Conservation (phyloP, 2,888 invertebrate species). For the Acanthosepion lycidas region DNA sequence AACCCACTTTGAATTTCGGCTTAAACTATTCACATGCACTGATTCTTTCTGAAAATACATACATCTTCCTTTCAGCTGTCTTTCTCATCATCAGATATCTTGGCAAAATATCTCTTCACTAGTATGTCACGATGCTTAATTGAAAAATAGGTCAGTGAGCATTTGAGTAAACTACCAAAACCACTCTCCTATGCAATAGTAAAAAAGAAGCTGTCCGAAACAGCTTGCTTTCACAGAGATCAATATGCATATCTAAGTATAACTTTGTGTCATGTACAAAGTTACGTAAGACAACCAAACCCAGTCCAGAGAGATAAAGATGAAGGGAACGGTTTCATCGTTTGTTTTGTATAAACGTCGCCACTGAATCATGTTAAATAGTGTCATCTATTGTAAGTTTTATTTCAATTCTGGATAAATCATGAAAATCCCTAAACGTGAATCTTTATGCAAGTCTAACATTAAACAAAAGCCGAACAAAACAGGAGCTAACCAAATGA, state of each 20-base stretch:
- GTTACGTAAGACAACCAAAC: background rate
- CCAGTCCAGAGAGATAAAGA: background rate
- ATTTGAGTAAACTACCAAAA: background rate
- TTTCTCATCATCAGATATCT: background rate
- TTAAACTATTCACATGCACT: too few species aligned
- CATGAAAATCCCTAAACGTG: background rate
- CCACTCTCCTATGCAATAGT: too few species aligned
- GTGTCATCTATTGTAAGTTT: background rate
- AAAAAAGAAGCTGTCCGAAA: too few species aligned
- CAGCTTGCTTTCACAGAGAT: too few species aligned
- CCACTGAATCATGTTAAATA: background rate
- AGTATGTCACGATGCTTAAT: background rate
- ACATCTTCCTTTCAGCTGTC: background rate
- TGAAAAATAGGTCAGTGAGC: background rate
- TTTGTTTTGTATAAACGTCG: background rate
- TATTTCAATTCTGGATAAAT: background rate
- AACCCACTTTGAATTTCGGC: too few species aligned
- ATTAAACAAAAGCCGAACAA: background rate
- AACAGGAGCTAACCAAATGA: background rate
- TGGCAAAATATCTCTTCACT: background rate
- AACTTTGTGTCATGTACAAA: too few species aligned
- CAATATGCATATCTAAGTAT: too few species aligned
- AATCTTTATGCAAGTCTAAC: background rate
- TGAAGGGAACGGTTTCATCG: background rate
- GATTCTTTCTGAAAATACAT: too few species aligned